Base-by-base conservation (phyloP, 2,113 vertebrate species). In the Glaucidium brasilianum region DNA sequence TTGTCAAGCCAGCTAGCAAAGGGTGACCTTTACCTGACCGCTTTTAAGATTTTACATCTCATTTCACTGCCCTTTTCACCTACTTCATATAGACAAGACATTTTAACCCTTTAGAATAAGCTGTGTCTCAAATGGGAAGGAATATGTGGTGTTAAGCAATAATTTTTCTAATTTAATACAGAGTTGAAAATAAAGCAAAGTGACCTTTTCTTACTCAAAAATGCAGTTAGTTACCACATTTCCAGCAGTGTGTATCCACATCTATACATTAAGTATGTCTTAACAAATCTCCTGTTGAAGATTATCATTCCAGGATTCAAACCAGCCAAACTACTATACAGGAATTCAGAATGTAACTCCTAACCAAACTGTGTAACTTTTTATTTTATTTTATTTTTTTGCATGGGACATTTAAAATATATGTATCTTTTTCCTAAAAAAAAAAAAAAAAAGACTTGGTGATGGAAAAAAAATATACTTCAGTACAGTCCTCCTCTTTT, bases 401-500 rank as follows among this genome's bases (percentile, higher is more conserved):
- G 98, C 98, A 98, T 98, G 98, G 96, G 87, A 98, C 96, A 93
- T 98, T 94, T 97, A 96, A 97, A 92, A 96, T 97, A 97, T 97
- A 93, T 97, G 97, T 97, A 88, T 96, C 60, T 97, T 97, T 97
- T 95, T 98, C 98, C 97, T 97, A 81, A 97, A 87, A 97, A 97
- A 96, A 98, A 98, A 98, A 93, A 73, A 32, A 68, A 87, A 98
- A 96, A 98, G 97, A 98, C 88, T 98, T 96, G 97, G 96, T 99
- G 98, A 98, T 99, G 98, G 98, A 98, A 99, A 97, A 92, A 88
- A 96, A 99, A 97, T 97, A 98, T 99, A 99, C 99, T 98, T 99
- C 99, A 99, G 99, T 99, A 98, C 95, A 99, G 98, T 99, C 99
- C 98, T 99, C 99, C 98, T 99, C 98, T 99, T 99, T 99, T 98